Conservation (phyloP, 2,113 vertebrate species). For the Myrmophylax atrothorax region DNA sequence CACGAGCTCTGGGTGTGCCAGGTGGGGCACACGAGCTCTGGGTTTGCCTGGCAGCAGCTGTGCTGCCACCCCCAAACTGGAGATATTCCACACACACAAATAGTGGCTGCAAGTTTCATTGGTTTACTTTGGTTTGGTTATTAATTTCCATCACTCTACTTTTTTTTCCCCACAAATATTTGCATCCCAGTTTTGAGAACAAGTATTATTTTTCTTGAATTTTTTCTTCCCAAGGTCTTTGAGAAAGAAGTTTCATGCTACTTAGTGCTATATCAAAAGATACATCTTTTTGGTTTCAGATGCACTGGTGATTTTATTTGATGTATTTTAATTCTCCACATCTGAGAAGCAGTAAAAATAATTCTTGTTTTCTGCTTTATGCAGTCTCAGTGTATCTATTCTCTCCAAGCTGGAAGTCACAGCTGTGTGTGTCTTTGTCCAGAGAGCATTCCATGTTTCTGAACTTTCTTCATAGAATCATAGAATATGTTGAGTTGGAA, state of each 20-base stretch:
- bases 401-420: neutral
- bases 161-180: neutral
- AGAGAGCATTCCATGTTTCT: accelerated
- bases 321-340: neutral
- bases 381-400: accelerated
- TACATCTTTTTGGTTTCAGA: neutral
- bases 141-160: neutral
- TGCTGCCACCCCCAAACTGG: neutral
- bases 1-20: neutral
- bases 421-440: neutral
- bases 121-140: neutral
- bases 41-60: neutral
- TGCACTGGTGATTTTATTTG: neutral
- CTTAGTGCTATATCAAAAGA: neutral
- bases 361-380: neutral
- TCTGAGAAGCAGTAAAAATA: neutral
- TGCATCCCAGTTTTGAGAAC: neutral
- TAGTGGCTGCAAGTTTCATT: neutral
- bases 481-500: neutral
- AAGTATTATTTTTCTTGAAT: neutral
- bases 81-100: no score
- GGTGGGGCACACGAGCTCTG: accelerated
- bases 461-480: neutral
- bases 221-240: neutral
- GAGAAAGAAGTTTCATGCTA: neutral